These are phyloP conservation scores for Halcyon chelicuti DNA, from an alignment of 2,797 vertebrate species.

Conservation along the genomic window DNA sequence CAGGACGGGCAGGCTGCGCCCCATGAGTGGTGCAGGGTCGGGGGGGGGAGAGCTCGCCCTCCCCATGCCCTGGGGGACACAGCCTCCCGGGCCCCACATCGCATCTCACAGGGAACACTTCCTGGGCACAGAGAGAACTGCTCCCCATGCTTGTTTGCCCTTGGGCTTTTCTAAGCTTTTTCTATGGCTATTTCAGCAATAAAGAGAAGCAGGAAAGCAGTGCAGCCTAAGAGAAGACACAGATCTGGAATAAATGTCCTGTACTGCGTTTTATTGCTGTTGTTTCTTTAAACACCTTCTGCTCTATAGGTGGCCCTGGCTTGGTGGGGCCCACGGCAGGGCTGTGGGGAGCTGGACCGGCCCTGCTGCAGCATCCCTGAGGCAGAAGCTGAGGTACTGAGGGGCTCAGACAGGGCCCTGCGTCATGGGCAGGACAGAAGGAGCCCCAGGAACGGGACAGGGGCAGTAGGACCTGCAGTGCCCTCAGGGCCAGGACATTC, in stretches of 20 bases:
- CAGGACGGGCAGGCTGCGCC: neutral
- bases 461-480: neutral
- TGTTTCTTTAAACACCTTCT: neutral
- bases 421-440: neutral
- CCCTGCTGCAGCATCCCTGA: neutral
- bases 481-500: neutral
- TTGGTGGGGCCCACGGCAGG: fast-evolving
- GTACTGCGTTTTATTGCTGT: neutral
- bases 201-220: neutral
- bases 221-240: neutral
- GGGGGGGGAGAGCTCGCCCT: neutral
- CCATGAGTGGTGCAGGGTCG: fast-evolving
- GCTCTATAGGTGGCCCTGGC: neutral
- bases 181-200: neutral
- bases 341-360: neutral
- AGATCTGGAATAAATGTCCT: neutral
- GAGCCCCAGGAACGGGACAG: fast-evolving
- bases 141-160: neutral
- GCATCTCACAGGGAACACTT: neutral
- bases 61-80: fast-evolving
- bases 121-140: neutral
- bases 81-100: neutral
- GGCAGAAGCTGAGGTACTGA: fast-evolving
- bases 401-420: fast-evolving
- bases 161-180: neutral